phyloP scores from a whole-genome alignment of 2,888 invertebrate genomes.

The Amphiduros pacificus region DNA sequence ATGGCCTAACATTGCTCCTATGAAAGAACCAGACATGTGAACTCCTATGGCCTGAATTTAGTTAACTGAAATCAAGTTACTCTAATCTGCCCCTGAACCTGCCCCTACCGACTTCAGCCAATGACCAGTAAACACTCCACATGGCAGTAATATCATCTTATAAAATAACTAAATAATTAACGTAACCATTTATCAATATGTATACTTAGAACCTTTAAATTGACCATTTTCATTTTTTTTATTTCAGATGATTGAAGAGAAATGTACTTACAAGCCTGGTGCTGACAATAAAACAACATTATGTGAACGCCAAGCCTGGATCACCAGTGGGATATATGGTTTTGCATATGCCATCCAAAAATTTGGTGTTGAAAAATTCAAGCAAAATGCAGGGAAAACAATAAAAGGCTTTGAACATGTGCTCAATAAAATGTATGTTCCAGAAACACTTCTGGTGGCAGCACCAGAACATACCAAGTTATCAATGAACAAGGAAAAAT shows the following conservation, averaged over 20 bases:
- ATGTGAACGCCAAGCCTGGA: conserved; percentile 82
- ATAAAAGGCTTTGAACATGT: conserved; percentile 75
- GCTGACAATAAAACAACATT: conserved; percentile 75
- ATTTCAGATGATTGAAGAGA: conserved; percentile 82
- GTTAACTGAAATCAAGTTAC: too few relatives aligned
- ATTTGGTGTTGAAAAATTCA: conserved; percentile 87
- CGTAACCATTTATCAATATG: background rate
- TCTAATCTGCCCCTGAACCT: too few relatives aligned
- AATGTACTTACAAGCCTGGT: conserved; percentile 78
- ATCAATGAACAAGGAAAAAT: conserved; percentile 26
- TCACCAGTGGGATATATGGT: conserved; percentile 85
- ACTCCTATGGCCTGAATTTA: too few relatives aligned
- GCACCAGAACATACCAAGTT: too few relatives aligned
- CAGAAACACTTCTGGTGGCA: background rate
- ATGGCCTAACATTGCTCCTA: too few relatives aligned
- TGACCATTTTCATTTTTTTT: background rate
- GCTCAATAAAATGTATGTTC: conserved; percentile 22
- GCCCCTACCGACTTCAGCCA: too few relatives aligned
- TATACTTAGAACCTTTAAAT: background rate
- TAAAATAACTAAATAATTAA: background rate
- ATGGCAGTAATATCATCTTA: background rate
- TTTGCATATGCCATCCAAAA: conserved; percentile 85
- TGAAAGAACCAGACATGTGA: too few relatives aligned
- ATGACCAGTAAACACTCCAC: background rate
- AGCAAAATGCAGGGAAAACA: conserved; percentile 82